Evolutionary conservation across 2,888 invertebrate species (phyloP), one percentile per base, ranked within the genome.

Genomic region (Gasteruption jaculator): DNA sequence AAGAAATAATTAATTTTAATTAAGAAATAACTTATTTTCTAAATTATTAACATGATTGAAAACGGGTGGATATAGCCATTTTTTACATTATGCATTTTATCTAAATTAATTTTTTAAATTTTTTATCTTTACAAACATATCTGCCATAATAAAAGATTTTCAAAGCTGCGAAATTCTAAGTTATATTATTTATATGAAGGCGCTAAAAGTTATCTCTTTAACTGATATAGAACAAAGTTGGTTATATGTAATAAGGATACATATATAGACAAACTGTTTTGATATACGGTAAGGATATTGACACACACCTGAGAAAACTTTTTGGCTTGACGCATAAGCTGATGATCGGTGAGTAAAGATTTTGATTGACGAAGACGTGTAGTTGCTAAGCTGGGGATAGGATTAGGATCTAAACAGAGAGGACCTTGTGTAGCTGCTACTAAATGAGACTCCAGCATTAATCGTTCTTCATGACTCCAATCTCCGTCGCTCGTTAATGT

Each of bases 331-430:
- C 85, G 77, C 52, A 85, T 76, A 59, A 89, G 77, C 57, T 82
- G 78, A 40, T 83, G 81, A 21, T 86, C 86, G 55, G 86, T 86
- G 58, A 86, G 82, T 41, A 86, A 74, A 54, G 85, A 77, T 42
- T 82, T 80, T 36, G 84, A 80, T 53, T 85, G 85, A 62, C 89
- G 86, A 27, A 88, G 71, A 53, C 83, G 78, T 36, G 89, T 87
- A 20, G 86, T 82, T 42, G 86, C 76, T 35, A 86, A 72, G 19
- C 87, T 85, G 27, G 91, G 84, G 18, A 85, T 80, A 3, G 90
- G 90, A 59, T 87, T 83, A 3, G 94, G 91, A 72, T 93, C 92
- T 37, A 95, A 76, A 68, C 92, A 94, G 22, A 95, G 74, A 4
- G 88, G 89, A 10, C 90, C 91, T 48, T 88, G 83, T 4, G 91